These are phyloP conservation scores for Electrona antarctica DNA, from an alignment of 2,113 vertebrate genomes.

Conservation along the genomic window DNA sequence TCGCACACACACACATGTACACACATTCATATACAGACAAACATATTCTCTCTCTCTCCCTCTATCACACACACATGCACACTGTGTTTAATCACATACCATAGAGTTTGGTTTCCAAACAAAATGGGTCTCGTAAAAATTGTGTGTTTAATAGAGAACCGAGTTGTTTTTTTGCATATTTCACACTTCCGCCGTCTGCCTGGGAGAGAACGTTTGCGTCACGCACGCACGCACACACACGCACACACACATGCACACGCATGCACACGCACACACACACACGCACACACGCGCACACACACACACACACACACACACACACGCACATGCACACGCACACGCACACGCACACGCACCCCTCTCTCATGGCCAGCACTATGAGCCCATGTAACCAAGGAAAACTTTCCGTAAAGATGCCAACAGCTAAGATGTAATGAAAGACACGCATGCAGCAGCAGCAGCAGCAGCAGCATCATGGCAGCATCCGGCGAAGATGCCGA, in stretches of 20 bases:
- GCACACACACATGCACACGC: too few relatives aligned
- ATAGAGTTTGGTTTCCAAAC: slow-evolving; percentile 57
- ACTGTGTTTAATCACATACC: slow-evolving; percentile 60
- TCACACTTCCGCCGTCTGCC: slow-evolving; percentile 53
- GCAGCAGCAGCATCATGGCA: too few relatives aligned
- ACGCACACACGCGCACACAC: slow-evolving; percentile 47
- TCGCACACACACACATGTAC: background rate
- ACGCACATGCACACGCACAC: too few relatives aligned
- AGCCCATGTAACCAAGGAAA: slow-evolving; percentile 58
- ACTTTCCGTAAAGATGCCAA: slow-evolving; percentile 70
- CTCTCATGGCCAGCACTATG: slow-evolving; percentile 56
- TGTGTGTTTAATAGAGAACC: slow-evolving; percentile 67
- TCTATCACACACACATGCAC: slow-evolving; percentile 5
- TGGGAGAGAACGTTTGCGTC: slow-evolving; percentile 47
- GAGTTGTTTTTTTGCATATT: slow-evolving; percentile 53
- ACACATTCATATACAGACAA: background rate
- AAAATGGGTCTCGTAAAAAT: slow-evolving; percentile 70
- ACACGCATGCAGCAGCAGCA: slow-evolving; percentile 16
- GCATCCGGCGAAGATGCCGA: too few relatives aligned
- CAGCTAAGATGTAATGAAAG: slow-evolving; percentile 71
- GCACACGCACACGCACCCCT: slow-evolving; percentile 65
- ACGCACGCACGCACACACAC: background rate
- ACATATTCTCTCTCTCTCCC: background rate
- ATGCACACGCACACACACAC: slow-evolving; percentile 58
- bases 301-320: too few relatives aligned